phyloP scores from a whole-genome alignment of 2,888 invertebrate genomes.

The Trissolcus japonicus region DNA sequence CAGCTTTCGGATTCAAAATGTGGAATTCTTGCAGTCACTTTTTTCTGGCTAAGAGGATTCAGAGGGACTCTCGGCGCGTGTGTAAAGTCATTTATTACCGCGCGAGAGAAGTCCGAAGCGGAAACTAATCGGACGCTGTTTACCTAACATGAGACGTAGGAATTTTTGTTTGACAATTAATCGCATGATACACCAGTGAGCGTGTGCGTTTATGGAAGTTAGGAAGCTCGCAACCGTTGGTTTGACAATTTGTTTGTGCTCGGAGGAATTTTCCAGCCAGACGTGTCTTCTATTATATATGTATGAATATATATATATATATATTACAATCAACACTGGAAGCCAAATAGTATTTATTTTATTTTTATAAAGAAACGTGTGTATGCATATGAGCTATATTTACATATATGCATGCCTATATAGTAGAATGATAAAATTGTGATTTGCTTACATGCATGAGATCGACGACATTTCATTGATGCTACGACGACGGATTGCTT shows the following conservation, averaged over 20 bases:
- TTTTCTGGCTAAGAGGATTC: slow-evolving; percentile 39
- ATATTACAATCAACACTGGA: background rate
- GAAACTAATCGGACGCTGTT: slow-evolving; percentile 36
- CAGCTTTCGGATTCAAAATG: slow-evolving; percentile 35
- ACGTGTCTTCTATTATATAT: background rate
- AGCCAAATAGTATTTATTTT: background rate
- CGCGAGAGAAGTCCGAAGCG: slow-evolving; percentile 15
- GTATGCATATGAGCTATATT: background rate
- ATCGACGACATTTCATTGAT: slow-evolving; percentile 60
- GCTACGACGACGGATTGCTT: slow-evolving; percentile 61
- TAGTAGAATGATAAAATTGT: background rate
- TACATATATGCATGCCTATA: too few species aligned
- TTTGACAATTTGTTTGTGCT: slow-evolving; percentile 1
- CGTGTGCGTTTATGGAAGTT: background rate
- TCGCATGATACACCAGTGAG: background rate
- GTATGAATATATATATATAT: background rate
- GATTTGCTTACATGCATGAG: too few species aligned
- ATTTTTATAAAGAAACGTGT: background rate
- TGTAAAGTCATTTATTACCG: slow-evolving; percentile 44
- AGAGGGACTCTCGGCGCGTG: slow-evolving; percentile 23
- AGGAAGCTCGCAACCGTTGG: background rate
- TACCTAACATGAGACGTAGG: slow-evolving; percentile 24
- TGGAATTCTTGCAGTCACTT: slow-evolving; percentile 40
- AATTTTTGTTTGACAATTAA: slow-evolving; percentile 29
- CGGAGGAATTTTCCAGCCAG: background rate